phyloP scores from a whole-genome alignment of 1,140 invertebrate species.

The Dendrolimus punctatus region DNA sequence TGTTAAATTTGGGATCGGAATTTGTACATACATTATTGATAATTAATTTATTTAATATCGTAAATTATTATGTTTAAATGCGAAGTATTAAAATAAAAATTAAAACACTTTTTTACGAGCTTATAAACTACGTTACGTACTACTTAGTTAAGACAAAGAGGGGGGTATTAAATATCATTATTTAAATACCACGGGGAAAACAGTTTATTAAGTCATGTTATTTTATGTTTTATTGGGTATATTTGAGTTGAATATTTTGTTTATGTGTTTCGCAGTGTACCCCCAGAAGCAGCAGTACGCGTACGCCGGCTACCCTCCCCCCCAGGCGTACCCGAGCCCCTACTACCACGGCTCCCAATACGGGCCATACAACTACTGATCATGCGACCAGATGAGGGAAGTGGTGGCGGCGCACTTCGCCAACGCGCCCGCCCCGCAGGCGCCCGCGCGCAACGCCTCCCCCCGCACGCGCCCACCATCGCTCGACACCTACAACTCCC shows the following conservation, averaged over 20 bases:
- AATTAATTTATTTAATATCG: too few relatives aligned
- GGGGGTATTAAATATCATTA: too few relatives aligned
- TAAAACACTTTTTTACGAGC: too few relatives aligned
- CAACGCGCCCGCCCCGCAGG: constrained; percentile 56
- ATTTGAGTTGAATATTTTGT: constrained; percentile 25
- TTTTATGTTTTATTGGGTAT: not conserved
- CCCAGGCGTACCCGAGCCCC: constrained; percentile 87
- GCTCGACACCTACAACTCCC: constrained; percentile 51
- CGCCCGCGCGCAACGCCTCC: constrained; percentile 52
- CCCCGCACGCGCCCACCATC: constrained; percentile 25
- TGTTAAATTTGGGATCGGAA: too few relatives aligned
- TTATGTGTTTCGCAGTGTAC: constrained; percentile 79
- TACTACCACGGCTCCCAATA: constrained; percentile 94
- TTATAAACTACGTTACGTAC: too few relatives aligned
- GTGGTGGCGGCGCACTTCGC: constrained; percentile 47
- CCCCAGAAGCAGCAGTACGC: constrained; percentile 95
- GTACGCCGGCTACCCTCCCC: constrained; percentile 84
- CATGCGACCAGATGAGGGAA: constrained; percentile 65
- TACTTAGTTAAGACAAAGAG: too few relatives aligned
- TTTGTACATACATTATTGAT: too few relatives aligned
- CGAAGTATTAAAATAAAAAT: too few relatives aligned
- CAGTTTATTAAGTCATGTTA: not conserved
- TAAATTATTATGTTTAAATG: too few relatives aligned
- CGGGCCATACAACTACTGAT: constrained; percentile 92
- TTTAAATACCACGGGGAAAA: too few relatives aligned